Evolutionary conservation across 2,797 vertebrate species (phyloP).

Genomic region (Hapalemur alaotrensis): DNA sequence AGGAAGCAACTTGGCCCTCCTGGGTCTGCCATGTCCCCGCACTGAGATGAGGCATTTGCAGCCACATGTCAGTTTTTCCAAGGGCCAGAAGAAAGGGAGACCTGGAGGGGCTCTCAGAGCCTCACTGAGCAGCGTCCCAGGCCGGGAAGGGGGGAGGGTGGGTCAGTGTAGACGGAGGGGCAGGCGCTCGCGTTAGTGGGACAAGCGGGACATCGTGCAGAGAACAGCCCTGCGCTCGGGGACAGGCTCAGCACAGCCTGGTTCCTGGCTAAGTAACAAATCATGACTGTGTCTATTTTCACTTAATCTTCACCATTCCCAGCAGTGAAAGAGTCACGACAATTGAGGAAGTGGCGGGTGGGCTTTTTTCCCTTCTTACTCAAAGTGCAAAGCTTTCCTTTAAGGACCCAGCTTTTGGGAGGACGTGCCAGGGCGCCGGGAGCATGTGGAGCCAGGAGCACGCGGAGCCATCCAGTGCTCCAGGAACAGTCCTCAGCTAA

Average conservation of each 20-base stretch:
- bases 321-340: neutral
- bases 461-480: accelerated
- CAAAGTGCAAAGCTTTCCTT: slow-evolving; percentile 27
- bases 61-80: neutral
- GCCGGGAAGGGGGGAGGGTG: neutral
- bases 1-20: no score
- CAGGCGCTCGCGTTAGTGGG: no score
- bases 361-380: neutral
- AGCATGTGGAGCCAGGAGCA: neutral
- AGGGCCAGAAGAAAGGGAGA: neutral
- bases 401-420: neutral
- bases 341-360: slow-evolving; percentile 54
- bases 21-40: neutral
- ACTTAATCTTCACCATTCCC: neutral
- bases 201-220: accelerated
- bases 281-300: accelerated
- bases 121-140: neutral
- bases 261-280: accelerated
- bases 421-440: neutral
- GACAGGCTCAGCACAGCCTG: accelerated
- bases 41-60: neutral
- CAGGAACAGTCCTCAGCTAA: accelerated
- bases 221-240: neutral
- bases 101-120: neutral
- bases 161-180: no score